Evolutionary conservation across 2,797 vertebrate species (phyloP).

Genomic region (Prunella strophiata): DNA sequence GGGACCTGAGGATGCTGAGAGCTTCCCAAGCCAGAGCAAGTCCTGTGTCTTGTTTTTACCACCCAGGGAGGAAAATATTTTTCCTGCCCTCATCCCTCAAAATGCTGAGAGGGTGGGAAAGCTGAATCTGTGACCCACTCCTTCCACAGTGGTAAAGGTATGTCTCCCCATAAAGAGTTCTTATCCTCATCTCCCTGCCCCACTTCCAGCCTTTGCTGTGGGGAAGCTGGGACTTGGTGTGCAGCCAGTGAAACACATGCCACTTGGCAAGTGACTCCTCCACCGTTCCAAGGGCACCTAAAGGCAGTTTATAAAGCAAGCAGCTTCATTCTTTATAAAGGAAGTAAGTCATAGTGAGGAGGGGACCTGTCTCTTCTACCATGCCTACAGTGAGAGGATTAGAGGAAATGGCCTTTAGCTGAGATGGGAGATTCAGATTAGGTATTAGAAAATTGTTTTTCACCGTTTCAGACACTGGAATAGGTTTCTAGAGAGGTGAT

Average conservation of each 20-base stretch:
- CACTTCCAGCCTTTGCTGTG: background rate
- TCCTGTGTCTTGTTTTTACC: background rate
- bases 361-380: background rate
- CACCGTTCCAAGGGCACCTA: background rate
- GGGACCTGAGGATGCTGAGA: background rate
- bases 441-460: background rate
- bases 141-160: accelerated
- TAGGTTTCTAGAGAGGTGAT: background rate
- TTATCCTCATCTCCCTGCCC: background rate
- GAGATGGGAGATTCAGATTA: background rate
- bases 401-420: background rate
- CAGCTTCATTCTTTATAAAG: background rate
- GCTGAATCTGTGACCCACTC: too few relatives aligned
- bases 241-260: background rate
- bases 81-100: background rate
- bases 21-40: background rate
- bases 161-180: background rate
- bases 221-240: background rate
- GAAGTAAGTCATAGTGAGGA: background rate
- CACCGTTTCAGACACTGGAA: background rate
- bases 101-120: background rate
- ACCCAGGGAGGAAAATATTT: background rate
- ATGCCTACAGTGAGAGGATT: background rate
- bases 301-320: background rate
- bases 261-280: background rate